Base-by-base conservation (phyloP, 2,797 vertebrate genomes). In the Pangasius krempfi region DNA sequence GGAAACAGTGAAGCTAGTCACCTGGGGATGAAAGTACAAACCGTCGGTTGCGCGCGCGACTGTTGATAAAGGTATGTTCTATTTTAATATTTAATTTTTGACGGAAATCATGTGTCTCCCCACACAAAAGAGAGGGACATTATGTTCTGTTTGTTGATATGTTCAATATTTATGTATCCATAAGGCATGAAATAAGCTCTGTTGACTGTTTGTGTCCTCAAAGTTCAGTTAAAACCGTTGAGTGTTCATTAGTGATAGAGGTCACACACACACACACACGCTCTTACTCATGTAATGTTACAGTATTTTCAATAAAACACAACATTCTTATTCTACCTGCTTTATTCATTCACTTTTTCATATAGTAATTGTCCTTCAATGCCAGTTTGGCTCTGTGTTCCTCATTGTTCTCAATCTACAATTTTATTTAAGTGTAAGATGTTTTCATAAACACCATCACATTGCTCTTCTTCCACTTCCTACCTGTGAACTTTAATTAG, bases 1-100 rank as follows among this genome's bases (percentile, higher is more conserved):
- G 75, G 52, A 89, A 81, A 66, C 72, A 22, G 79, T 33, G 54
- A 72, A 79, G 72, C 37, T 47, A 9, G 81, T 72, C 60, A 87
- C 73, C 86, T 66, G 76, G 79, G 25, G 78, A 72, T 64, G 70
- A 76, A 79, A 72, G 88, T 30, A 50, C 89, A 87, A 87, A 80
- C 47, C 66, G 58, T 10, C 75, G 88, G 20, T n/a, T 54, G 25
- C 58, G 33, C 44, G 27, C 47, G 30, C 68, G 12, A 37, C 47
- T 87, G 50, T 27, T 89, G 47, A 70, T 30, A 73, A 84, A 83
- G 54, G 89, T 89, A 85, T 9, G 89, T 81, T 80, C 20, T 8
- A 22, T 40, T 40, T 27, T 8, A 40, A 54, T 27, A 27, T 62
- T 6, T 47, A 14, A 9, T 16, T 73, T 70, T 37, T 52, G 2